Evolutionary conservation across 2,888 invertebrate genomes (phyloP).

Genomic region (Cheilosia soror): DNA sequence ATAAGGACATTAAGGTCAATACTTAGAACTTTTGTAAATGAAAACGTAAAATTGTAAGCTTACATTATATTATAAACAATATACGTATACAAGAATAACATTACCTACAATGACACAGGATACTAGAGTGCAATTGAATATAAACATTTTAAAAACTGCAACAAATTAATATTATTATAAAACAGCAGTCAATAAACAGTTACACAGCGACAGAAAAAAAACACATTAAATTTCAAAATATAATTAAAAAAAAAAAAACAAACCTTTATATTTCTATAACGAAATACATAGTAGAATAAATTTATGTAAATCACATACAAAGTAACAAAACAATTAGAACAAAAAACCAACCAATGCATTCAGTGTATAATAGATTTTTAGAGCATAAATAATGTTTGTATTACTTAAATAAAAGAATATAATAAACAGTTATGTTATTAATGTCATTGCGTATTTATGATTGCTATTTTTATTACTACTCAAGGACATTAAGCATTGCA

Average conservation of each 20-base stretch:
- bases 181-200: slow-evolving; percentile 65
- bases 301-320: slow-evolving; percentile 69
- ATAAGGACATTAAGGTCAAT: slow-evolving; percentile 22
- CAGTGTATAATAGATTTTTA: slow-evolving; percentile 63
- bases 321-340: background rate
- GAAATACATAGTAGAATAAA: slow-evolving; percentile 56
- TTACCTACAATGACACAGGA: slow-evolving; percentile 28
- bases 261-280: slow-evolving; percentile 70
- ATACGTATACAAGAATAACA: slow-evolving; percentile 25
- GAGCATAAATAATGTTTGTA: slow-evolving; percentile 60
- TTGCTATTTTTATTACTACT: slow-evolving; percentile 48
- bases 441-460: slow-evolving; percentile 62
- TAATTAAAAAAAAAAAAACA: slow-evolving; percentile 40
- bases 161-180: slow-evolving; percentile 68
- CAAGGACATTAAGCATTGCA: slow-evolving; percentile 12
- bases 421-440: slow-evolving; percentile 60
- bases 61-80: slow-evolving; percentile 18
- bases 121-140: slow-evolving; percentile 62
- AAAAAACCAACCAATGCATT: slow-evolving; percentile 30
- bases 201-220: slow-evolving; percentile 53
- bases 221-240: slow-evolving; percentile 60
- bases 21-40: slow-evolving; percentile 30
- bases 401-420: slow-evolving; percentile 51
- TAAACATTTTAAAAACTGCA: slow-evolving; percentile 47
- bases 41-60: slow-evolving; percentile 13